A percentile compares a stretch with the other conserved stretches of the same genome.
These are phyloP conservation scores for Callimorpha dominula DNA, from an alignment of 2,888 invertebrate genomes.

Conservation along the genomic window DNA sequence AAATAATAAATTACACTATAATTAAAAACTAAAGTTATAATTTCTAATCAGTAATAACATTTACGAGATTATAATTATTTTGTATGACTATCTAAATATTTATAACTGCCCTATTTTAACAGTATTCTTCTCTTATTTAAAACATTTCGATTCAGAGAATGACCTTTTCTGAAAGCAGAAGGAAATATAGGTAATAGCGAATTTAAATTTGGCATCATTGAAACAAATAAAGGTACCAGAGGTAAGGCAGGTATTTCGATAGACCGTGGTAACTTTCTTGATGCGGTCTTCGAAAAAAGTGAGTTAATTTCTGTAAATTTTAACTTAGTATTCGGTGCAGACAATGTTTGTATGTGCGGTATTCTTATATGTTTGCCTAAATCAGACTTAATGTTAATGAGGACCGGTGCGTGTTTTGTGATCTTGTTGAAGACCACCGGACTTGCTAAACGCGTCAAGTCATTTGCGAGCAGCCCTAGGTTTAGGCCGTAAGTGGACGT, in stretches of 20 bases:
- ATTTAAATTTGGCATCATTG: conserved; percentile 28
- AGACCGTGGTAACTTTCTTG: conserved; percentile 11
- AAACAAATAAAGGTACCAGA: conserved; percentile 41
- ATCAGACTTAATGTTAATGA: conserved; percentile 62
- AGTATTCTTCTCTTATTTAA: not conserved
- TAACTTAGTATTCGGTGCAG: not conserved
- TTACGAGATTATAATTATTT: not conserved
- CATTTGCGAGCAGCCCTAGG: conserved; percentile 64
- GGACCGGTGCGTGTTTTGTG: conserved; percentile 61
- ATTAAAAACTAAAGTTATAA: not conserved
- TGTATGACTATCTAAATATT: not conserved
- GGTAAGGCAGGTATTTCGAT: conserved; percentile 12
- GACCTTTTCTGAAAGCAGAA: not conserved
- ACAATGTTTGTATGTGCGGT: not conserved
- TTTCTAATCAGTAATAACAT: not conserved
- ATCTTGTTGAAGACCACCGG: conserved; percentile 62
- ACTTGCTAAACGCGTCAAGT: conserved; percentile 56
- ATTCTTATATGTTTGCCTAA: conserved; percentile 25
- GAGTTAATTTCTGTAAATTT: not conserved
- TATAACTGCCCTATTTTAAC: not conserved
- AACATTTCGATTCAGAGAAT: not conserved
- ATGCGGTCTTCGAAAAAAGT: conserved; percentile 21
- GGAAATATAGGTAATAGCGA: conserved; percentile 2
- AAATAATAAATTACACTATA: not conserved
- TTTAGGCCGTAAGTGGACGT: conserved; percentile 47